These are phyloP conservation scores for Zaprionus davidi DNA, from an alignment of 1,140 invertebrate species.

Conservation along the genomic window DNA sequence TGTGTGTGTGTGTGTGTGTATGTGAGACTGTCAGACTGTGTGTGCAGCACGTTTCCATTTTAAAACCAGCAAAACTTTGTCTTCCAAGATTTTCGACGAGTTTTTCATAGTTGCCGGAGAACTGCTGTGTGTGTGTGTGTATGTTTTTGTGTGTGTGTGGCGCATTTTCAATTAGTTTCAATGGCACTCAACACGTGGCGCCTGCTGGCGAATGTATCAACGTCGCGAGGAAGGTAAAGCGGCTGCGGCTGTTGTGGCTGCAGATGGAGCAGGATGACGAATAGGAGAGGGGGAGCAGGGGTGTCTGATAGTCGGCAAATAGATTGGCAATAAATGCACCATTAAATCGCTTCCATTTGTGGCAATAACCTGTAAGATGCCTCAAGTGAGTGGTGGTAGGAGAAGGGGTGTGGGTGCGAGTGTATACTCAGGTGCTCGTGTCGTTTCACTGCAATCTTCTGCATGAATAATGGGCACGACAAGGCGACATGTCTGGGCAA, in stretches of 20 bases:
- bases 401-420: too few species aligned
- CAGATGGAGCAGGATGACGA: background rate
- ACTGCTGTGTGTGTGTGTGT: conserved; percentile 11
- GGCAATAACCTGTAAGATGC: conserved; percentile 13
- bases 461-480: conserved; percentile 45
- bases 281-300: background rate
- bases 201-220: conserved; percentile 57
- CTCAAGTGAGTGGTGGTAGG: background rate
- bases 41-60: conserved; percentile 43
- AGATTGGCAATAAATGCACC: conserved; percentile 69
- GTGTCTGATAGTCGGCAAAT: conserved; percentile 51
- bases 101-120: conserved; percentile 31
- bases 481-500: background rate
- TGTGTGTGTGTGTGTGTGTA: conserved; percentile 11
- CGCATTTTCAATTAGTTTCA: conserved; percentile 72
- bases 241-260: background rate
- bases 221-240: conserved; percentile 31
- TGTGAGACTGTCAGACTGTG: conserved; percentile 3
- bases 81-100: conserved; percentile 50
- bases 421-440: conserved; percentile 7
- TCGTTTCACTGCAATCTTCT: conserved; percentile 42
- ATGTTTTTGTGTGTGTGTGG: conserved; percentile 33
- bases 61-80: conserved; percentile 63
- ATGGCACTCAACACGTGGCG: conserved; percentile 63
- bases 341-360: conserved; percentile 58